phyloP scores from a whole-genome alignment of 2,113 vertebrate species.

The Acrocephalus arundinaceus region DNA sequence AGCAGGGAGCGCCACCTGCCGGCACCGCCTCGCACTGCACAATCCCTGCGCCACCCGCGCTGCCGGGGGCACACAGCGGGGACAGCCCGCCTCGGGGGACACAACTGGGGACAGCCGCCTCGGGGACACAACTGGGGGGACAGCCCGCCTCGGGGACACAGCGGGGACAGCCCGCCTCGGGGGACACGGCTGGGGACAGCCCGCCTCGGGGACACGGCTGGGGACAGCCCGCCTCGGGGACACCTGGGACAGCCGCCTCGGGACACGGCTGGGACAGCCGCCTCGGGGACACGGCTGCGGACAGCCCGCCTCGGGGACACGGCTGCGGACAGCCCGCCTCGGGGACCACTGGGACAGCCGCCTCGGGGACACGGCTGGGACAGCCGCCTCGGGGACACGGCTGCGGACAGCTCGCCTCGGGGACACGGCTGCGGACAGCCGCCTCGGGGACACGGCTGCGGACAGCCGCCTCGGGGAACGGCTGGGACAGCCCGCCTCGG shows the following conservation, averaged over 20 bases:
- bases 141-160: not conserved
- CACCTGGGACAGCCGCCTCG: not conserved
- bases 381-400: not conserved
- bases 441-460: not conserved
- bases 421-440: not conserved
- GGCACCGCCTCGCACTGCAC: not conserved
- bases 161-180: not conserved
- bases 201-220: not conserved
- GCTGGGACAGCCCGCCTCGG: not conserved
- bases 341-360: not conserved
- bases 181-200: not conserved
- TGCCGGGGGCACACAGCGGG: not conserved
- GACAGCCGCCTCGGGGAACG: not conserved
- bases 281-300: not conserved
- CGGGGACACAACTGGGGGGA: not conserved
- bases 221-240: not conserved
- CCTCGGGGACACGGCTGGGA: not conserved
- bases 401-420: not conserved
- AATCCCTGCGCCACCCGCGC: not conserved
- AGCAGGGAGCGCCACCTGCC: conserved; percentile 36
- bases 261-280: not conserved
- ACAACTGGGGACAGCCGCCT: not conserved
- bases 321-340: not conserved
- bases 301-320: not conserved
- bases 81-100: not conserved